A percentile compares a stretch with the other conserved stretches of the same genome.
Evolutionary conservation across 1,140 invertebrate species (phyloP).

Genomic region (Drosophila teissieri): DNA sequence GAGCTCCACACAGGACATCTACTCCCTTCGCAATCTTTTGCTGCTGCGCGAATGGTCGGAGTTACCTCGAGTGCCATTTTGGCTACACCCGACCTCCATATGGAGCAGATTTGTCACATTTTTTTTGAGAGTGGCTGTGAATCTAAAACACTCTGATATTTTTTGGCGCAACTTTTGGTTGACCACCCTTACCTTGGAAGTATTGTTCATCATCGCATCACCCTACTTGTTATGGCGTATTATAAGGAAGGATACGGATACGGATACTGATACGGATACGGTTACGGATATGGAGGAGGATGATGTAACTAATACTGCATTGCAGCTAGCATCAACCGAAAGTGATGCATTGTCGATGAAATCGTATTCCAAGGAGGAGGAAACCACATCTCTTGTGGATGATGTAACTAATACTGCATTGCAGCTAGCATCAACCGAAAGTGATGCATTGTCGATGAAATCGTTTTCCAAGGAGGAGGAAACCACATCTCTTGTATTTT

Average conservation of each 20-base stretch:
- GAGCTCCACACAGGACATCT: not conserved
- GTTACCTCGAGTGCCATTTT: not conserved
- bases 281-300: no score
- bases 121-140: no score
- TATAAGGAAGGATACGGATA: no score
- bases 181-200: not conserved
- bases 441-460: no score
- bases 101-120: not conserved
- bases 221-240: not conserved
- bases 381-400: no score
- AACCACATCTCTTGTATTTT: no score
- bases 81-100: conserved; percentile 13
- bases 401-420: no score
- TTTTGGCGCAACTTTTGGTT: not conserved
- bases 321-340: not conserved
- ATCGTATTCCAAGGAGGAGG: no score
- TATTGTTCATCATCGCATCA: not conserved
- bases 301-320: no score
- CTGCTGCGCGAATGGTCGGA: not conserved
- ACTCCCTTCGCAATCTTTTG: conserved; percentile 1
- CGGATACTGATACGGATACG: no score
- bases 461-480: no score
- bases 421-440: not conserved
- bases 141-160: not conserved
- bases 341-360: no score